Evolutionary conservation across 2,113 vertebrate genomes (phyloP).

Genomic region (Siniperca chuatsi): DNA sequence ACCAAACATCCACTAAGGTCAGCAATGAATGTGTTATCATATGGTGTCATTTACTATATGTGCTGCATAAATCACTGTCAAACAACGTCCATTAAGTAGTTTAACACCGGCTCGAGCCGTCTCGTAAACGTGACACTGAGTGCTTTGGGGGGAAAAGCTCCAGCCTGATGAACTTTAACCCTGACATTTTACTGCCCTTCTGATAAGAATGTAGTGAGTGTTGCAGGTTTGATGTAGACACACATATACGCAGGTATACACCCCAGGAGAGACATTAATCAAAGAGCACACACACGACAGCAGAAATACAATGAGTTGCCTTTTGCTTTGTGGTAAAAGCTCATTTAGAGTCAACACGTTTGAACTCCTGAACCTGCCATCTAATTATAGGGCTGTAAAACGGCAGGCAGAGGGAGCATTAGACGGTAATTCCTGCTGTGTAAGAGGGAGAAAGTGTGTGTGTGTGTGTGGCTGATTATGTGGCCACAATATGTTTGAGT

Average conservation of each 20-base stretch:
- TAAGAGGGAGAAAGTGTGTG: background rate
- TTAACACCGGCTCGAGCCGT: background rate
- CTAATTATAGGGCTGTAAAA: slow-evolving; percentile 42
- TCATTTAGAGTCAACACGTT: slow-evolving; percentile 16
- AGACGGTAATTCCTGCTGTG: slow-evolving; percentile 30
- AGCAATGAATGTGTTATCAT: background rate
- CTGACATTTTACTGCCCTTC: slow-evolving; percentile 45
- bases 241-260: background rate
- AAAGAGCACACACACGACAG: slow-evolving; percentile 12
- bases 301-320: background rate
- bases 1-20: slow-evolving; percentile 13
- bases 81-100: slow-evolving; percentile 7
- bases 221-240: background rate
- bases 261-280: slow-evolving; percentile 23
- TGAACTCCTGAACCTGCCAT: slow-evolving; percentile 52
- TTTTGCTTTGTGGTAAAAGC: slow-evolving; percentile 37
- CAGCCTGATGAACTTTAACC: slow-evolving; percentile 33
- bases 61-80: slow-evolving; percentile 3
- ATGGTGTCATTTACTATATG: slow-evolving; percentile 12
- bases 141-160: background rate
- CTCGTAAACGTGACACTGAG: slow-evolving; percentile 42
- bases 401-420: background rate
- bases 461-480: slow-evolving; percentile 20
- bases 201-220: background rate
- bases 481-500: background rate